Evolutionary conservation across 30 jellyfish, hydroid and myxozoan genomes (phyloP).

Genomic region (Cassiopea xamachana): DNA sequence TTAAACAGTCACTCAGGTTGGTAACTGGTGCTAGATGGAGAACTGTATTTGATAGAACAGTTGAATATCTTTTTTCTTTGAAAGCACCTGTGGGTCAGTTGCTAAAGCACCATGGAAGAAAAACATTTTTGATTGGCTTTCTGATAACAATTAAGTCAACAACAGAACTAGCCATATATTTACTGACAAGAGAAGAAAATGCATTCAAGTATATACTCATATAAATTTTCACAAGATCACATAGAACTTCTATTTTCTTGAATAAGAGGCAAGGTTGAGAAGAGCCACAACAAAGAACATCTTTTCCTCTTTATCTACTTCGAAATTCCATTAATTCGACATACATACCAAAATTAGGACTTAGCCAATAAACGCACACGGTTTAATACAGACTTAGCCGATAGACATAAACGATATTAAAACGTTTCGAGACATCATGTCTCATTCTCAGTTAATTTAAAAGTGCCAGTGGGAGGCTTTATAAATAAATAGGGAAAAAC

Average conservation of each 20-base stretch:
- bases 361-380: no score
- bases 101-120: constrained; percentile 1
- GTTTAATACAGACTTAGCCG: no score
- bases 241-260: constrained; percentile 30
- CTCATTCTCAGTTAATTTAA: no score
- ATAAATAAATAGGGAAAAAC: no score
- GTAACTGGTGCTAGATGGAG: neutral
- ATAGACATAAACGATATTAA: no score
- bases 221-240: constrained; percentile 25
- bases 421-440: no score
- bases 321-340: no score
- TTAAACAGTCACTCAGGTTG: constrained; percentile 49
- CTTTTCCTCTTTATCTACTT: no score
- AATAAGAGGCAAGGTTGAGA: constrained; percentile 23
- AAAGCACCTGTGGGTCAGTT: constrained; percentile 16
- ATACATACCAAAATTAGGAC: no score
- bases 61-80: neutral
- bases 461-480: no score
- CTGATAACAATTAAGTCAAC: constrained; percentile 7
- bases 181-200: constrained; percentile 8
- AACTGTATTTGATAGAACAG: neutral
- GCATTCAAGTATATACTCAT: constrained; percentile 32
- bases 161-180: neutral
- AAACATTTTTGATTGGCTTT: constrained; percentile 26
- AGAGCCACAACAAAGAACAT: neutral